phyloP scores from a whole-genome alignment of 2,888 invertebrate genomes.

The Tineola bisselliella region DNA sequence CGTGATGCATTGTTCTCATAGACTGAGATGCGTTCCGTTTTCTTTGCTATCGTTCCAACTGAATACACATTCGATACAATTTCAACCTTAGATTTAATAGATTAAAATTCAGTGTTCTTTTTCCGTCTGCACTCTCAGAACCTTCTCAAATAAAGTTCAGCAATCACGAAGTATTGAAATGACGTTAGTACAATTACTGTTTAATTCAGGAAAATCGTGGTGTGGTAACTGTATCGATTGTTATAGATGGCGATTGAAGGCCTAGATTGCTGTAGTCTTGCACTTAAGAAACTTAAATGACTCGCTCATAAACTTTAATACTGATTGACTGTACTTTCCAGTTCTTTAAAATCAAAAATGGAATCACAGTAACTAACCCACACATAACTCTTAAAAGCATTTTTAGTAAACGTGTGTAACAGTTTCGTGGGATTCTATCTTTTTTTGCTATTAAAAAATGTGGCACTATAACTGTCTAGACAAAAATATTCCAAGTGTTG shows the following conservation, averaged over 20 bases:
- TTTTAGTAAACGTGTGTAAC: too few species aligned
- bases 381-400: neutral
- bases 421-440: neutral
- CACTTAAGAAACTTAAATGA: constrained; percentile 7
- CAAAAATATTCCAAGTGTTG: neutral
- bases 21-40: constrained; percentile 5
- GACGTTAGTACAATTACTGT: constrained; percentile 33
- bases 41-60: constrained; percentile 11
- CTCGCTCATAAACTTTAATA: neutral
- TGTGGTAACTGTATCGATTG: constrained; percentile 39
- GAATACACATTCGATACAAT: neutral
- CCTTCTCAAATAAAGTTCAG: constrained; percentile 25
- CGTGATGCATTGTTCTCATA: constrained; percentile 12
- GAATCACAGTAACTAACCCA: neutral
- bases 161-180: constrained; percentile 45
- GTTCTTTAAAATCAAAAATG: neutral
- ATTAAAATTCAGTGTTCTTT: neutral
- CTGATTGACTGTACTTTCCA: neutral
- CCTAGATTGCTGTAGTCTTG: constrained; percentile 20
- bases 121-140: neutral
- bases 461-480: neutral
- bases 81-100: neutral
- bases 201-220: constrained; percentile 37
- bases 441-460: neutral
- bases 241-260: constrained; percentile 22